Conservation (phyloP, 2,797 vertebrate genomes). For the Macropus fuliginosus region DNA sequence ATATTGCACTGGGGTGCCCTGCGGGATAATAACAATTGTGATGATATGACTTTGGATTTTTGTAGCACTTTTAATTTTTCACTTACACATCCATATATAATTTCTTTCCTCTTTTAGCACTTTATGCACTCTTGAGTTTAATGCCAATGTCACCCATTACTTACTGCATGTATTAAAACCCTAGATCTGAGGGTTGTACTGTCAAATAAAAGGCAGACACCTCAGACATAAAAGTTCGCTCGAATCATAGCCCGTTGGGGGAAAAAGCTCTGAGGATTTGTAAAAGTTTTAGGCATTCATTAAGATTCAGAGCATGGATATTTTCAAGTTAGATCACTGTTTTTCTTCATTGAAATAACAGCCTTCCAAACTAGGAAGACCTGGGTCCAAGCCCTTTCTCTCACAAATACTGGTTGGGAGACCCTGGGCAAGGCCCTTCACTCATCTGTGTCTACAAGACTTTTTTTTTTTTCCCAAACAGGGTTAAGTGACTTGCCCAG, state of each 20-base stretch:
- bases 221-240: conserved; percentile 45
- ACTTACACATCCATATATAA: conserved; percentile 26
- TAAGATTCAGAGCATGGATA: conserved; percentile 43
- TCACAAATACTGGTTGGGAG: neutral
- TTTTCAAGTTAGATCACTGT: neutral
- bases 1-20: neutral
- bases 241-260: conserved; percentile 12
- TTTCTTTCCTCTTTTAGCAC: conserved; percentile 49
- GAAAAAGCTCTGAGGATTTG: conserved; percentile 19
- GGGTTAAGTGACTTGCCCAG: neutral
- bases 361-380: neutral
- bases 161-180: conserved; percentile 61
- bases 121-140: conserved; percentile 50
- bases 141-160: conserved; percentile 48
- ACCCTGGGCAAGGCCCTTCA: neutral
- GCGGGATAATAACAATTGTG: neutral
- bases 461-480: neutral
- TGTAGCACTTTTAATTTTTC: neutral
- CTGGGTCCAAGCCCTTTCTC: neutral
- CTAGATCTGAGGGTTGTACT: conserved; percentile 58
- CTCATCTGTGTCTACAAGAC: neutral
- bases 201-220: conserved; percentile 49
- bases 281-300: conserved; percentile 47
- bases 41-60: conserved; percentile 17
- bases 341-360: neutral